phyloP scores from a whole-genome alignment of 2,113 vertebrate genomes.

The Sigmodon hispidus region DNA sequence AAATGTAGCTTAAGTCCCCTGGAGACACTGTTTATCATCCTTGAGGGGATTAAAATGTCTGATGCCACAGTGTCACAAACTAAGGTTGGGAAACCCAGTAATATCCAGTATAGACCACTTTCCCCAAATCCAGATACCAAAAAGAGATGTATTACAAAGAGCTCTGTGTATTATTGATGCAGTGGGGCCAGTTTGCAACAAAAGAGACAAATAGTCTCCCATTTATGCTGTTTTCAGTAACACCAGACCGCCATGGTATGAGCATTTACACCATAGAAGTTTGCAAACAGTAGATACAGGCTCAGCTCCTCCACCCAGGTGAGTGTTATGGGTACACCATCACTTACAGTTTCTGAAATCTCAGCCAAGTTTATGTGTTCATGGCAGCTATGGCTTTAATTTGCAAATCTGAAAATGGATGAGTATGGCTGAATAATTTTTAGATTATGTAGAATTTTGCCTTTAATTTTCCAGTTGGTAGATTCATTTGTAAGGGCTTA shows the following conservation, averaged over 20 bases:
- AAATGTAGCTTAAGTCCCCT: background rate
- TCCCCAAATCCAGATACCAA: background rate
- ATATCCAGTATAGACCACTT: background rate
- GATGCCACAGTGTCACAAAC: background rate
- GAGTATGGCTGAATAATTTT: background rate
- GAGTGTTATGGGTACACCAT: background rate
- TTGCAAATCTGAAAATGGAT: background rate
- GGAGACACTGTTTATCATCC: background rate
- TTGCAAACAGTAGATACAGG: background rate
- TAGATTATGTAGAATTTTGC: slow-evolving; percentile 1
- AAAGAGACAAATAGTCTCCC: background rate
- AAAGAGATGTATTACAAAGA: too few species aligned
- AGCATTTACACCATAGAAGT: background rate
- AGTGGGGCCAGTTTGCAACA: background rate
- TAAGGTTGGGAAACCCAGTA: background rate
- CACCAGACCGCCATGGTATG: background rate
- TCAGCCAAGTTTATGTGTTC: background rate
- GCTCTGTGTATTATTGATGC: background rate
- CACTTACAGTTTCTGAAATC: background rate
- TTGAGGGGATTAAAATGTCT: background rate
- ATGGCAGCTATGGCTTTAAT: background rate
- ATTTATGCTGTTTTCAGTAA: background rate
- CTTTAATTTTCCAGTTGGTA: background rate
- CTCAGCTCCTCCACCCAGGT: background rate
- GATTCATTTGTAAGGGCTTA: background rate